phyloP scores from a whole-genome alignment of 2,888 invertebrate species.

The Hymenopus coronatus region DNA sequence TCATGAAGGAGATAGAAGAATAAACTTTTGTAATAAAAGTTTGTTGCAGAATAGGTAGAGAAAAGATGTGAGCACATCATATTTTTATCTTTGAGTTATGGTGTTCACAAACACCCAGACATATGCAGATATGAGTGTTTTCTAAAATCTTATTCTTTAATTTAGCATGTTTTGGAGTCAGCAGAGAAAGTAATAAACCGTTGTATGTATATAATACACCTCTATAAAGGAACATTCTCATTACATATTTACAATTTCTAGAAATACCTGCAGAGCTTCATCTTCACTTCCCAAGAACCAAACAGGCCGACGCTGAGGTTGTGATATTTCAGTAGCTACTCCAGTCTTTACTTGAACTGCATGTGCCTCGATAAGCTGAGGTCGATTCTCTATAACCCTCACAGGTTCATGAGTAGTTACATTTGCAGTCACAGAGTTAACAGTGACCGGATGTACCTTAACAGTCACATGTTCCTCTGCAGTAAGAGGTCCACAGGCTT shows the following conservation, averaged over 20 bases:
- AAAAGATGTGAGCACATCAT: no score
- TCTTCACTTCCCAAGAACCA: conserved; percentile 60
- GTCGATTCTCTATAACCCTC: conserved; percentile 18
- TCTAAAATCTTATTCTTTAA: no score
- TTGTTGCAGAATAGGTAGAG: no score
- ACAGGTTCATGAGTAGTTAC: conserved; percentile 33
- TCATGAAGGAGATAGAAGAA: no score
- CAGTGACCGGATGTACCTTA: conserved; percentile 28
- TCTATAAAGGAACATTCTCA: no score
- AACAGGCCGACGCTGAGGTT: conserved; percentile 44
- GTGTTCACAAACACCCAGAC: no score
- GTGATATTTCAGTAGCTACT: not conserved
- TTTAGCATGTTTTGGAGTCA: no score
- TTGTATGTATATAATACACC: no score
- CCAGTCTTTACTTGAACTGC: conserved; percentile 16
- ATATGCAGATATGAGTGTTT: no score
- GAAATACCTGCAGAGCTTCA: conserved; percentile 47
- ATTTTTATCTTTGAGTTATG: no score
- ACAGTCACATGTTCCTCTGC: conserved; percentile 11
- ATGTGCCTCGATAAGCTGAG: conserved; percentile 23
- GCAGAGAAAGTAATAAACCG: no score
- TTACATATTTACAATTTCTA: conserved; percentile 5
- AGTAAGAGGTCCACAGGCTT: conserved; percentile 16
- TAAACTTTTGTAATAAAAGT: no score
- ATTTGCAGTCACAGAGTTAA: conserved; percentile 30